Base-by-base conservation (phyloP, 1,140 invertebrate species). In the Papilio polytes region DNA sequence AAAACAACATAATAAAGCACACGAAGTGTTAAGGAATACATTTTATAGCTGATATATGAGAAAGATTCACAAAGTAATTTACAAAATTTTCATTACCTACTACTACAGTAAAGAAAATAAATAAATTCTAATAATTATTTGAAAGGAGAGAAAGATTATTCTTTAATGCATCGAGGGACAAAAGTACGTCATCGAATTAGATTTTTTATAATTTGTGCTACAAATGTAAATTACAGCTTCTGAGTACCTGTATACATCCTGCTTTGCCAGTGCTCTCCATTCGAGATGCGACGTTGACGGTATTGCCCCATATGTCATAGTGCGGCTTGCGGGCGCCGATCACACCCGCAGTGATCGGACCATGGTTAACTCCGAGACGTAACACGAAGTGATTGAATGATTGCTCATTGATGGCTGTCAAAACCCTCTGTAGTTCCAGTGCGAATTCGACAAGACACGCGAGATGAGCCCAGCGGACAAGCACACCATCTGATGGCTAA, bases 241-340 rank as follows among this genome's bases (percentile, higher is more conserved):
- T n/a, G 1, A 41, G n/a, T 80, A 98, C 98, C 96, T 99, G 99
- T 86, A 99, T 98, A 83, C 97, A 98, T 10, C 98, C 98, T 81
- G 98, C 98, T 96, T 98, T 98, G 36, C 99, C 99, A 1, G 98
- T 99, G 89, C 98, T 99, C 91, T 99, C 99, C 98, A 99, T 99
- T 79, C 98, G 96, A 0, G 98, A 99, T 4, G 98, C 98, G 0
- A 99, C 98, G 91, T 99, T 99, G 0, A 99, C 98, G 1, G 98
- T 98, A 90, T 99, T 99, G 0, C 98, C 98, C 98, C 98, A 99
- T 89, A 99, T 99, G 89, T 99, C 98, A 91, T 99, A 99, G 91
- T 99, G 98, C 3, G 98, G 98, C 91, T 99, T 99, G 31, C 98
- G 96, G 0, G 98, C 98, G 15, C 98, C 98, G 86, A 99, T 99